A percentile compares a stretch with the other conserved stretches of the same genome.
Conservation (phyloP, 2,888 invertebrate genomes). For the Polietes domitor region DNA sequence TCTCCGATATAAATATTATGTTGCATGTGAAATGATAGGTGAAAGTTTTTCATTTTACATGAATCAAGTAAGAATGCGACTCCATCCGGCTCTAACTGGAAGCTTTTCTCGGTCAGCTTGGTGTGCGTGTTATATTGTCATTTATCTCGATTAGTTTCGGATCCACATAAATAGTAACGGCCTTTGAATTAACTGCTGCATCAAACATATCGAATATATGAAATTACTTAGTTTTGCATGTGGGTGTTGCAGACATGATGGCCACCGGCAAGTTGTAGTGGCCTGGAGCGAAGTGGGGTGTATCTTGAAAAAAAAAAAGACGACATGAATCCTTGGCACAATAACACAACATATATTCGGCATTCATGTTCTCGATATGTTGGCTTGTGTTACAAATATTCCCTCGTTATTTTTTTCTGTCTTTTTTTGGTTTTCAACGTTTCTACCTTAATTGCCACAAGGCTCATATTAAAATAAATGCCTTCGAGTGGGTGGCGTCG, state of each 20-base stretch:
- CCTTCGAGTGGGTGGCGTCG: slow-evolving; percentile 35
- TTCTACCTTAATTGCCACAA: slow-evolving; percentile 56
- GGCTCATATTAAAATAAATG: slow-evolving; percentile 53
- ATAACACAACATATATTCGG: too few species aligned
- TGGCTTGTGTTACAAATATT: slow-evolving; percentile 17
- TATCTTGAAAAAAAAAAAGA: background rate
- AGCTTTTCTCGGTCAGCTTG: background rate
- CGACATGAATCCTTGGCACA: background rate
- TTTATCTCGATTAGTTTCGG: background rate
- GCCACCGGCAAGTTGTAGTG: background rate
- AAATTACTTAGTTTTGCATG: background rate
- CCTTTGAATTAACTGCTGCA: background rate
- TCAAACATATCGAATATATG: background rate
- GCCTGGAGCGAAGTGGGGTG: background rate
- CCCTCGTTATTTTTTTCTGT: background rate
- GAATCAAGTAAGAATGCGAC: too few species aligned
- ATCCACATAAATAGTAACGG: background rate
- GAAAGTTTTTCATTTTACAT: too few species aligned
- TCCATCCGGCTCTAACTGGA: background rate
- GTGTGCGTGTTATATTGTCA: background rate
- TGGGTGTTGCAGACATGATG: background rate
- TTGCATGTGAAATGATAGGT: too few species aligned
- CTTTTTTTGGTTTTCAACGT: background rate
- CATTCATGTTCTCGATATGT: background rate
- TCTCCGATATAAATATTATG: too few species aligned